These are phyloP conservation scores for Dermatophagoides farinae DNA, from an alignment of 1,140 invertebrate species.

Conservation along the genomic window DNA sequence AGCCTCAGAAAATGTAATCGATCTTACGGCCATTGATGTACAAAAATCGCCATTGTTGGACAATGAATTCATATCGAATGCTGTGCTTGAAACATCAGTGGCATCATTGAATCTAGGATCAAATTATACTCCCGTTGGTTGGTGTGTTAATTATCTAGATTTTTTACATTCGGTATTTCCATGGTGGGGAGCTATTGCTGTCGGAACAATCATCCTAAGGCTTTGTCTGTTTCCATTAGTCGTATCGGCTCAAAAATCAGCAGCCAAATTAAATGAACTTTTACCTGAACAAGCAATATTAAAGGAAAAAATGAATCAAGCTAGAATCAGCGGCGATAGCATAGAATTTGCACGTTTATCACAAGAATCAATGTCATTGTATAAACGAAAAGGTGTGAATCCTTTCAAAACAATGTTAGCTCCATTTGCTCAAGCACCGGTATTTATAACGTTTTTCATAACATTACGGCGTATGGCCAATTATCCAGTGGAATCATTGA, in stretches of 20 bases:
- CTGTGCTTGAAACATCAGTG: background rate
- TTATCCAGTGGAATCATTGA: slow-evolving; percentile 65
- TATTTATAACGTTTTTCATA: slow-evolving; percentile 78
- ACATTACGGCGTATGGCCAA: slow-evolving; percentile 61
- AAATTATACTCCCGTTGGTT: slow-evolving; percentile 23
- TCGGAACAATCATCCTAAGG: slow-evolving; percentile 56
- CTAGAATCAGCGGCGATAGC: slow-evolving; percentile 53
- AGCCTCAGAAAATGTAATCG: background rate
- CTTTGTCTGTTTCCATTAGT: slow-evolving; percentile 57
- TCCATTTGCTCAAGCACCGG: slow-evolving; percentile 57
- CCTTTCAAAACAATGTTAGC: slow-evolving; percentile 58
- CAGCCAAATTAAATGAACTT: slow-evolving; percentile 52
- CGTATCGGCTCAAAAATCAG: slow-evolving; percentile 50
- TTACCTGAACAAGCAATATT: slow-evolving; percentile 54
- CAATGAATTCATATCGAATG: background rate
- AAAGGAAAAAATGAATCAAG: slow-evolving; percentile 59
- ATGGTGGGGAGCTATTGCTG: slow-evolving; percentile 68
- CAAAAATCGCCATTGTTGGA: background rate
- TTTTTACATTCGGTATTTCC: slow-evolving; percentile 56
- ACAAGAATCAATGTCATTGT: slow-evolving; percentile 47
- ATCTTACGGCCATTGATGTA: background rate
- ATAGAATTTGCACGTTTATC: slow-evolving; percentile 36
- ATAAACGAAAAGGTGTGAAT: slow-evolving; percentile 57
- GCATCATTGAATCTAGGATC: background rate
- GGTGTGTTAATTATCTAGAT: slow-evolving; percentile 57